A percentile compares a stretch with the other conserved stretches of the same genome.
phyloP scores from a whole-genome alignment of 1,140 invertebrate genomes.

The Frieseomelitta varia region DNA sequence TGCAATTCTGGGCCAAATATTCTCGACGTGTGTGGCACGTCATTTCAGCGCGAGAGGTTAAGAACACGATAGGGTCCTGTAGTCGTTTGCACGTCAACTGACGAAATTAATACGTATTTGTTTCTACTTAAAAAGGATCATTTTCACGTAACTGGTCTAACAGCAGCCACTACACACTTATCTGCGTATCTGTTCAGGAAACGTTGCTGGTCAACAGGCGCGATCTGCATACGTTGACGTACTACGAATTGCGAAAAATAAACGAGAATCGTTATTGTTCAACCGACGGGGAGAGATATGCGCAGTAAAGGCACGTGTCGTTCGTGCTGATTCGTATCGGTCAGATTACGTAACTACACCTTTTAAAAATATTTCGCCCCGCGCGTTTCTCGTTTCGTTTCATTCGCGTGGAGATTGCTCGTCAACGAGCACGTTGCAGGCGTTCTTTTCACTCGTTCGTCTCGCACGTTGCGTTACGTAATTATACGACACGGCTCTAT shows the following conservation, averaged over 20 bases:
- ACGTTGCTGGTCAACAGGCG: conserved; percentile 11
- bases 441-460: background rate
- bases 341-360: background rate
- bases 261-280: background rate
- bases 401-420: background rate
- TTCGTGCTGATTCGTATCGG: background rate
- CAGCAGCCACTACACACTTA: background rate
- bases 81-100: background rate
- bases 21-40: too few relatives aligned
- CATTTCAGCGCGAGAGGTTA: too few relatives aligned
- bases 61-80: too few relatives aligned
- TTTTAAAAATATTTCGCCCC: background rate
- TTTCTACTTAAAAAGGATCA: background rate
- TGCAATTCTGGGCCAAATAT: too few relatives aligned
- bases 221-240: conserved; percentile 30
- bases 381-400: background rate
- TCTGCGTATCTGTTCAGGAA: conserved; percentile 30
- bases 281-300: background rate
- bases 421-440: too few relatives aligned
- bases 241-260: background rate
- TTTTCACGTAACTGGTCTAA: conserved; percentile 5
- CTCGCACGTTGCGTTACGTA: too few relatives aligned
- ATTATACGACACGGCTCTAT: background rate
- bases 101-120: background rate
- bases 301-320: background rate